Evolutionary conservation across 2,888 invertebrate genomes (phyloP).

Genomic region (Sarcophaga carnaria): DNA sequence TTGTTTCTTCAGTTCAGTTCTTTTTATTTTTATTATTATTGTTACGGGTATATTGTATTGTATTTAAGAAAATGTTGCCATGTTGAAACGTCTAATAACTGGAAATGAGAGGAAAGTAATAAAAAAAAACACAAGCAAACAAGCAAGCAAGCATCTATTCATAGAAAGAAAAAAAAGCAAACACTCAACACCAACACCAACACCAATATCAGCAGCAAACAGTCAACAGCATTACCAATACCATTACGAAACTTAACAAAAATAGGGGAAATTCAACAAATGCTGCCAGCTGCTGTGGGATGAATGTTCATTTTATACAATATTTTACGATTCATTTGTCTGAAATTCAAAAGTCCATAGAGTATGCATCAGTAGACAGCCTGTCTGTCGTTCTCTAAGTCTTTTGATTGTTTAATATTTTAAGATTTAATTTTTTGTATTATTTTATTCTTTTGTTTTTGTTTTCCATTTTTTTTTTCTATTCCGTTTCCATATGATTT

Average conservation of each 20-base stretch:
- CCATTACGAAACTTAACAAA: no score
- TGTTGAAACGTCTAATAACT: background rate
- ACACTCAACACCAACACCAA: background rate
- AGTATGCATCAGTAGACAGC: background rate
- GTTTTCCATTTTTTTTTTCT: no score
- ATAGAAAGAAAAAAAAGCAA: background rate
- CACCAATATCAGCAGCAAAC: background rate
- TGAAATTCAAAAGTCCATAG: background rate
- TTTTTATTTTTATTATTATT: constrained; percentile 5
- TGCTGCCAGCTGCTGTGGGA: background rate
- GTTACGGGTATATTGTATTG: background rate
- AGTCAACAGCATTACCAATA: no score
- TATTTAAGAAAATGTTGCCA: background rate
- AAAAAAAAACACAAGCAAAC: background rate
- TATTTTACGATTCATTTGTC: background rate
- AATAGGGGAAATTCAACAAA: background rate
- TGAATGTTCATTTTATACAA: background rate
- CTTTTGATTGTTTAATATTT: background rate
- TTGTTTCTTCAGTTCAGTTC: constrained; percentile 9
- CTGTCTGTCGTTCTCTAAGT: background rate
- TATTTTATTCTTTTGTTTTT: no score
- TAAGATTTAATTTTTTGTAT: background rate
- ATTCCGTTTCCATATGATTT: background rate
- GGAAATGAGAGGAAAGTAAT: background rate
- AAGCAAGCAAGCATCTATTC: no score